Evolutionary conservation across 2,888 invertebrate species (phyloP).

Genomic region (Dryobotodes eremita): DNA sequence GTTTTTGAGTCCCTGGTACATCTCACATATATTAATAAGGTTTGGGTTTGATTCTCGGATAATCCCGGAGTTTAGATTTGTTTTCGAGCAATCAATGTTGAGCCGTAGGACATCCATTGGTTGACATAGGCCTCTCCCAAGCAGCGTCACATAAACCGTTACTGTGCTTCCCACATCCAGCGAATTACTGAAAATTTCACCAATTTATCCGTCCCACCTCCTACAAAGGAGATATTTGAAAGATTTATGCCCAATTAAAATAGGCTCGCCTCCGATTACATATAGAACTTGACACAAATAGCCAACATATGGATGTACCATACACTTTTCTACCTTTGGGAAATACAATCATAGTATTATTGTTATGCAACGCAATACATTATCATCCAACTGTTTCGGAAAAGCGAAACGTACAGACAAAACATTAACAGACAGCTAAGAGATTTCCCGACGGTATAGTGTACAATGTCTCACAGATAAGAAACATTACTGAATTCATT

Average conservation of each 20-base stretch:
- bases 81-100: too few relatives aligned
- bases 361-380: constrained; percentile 21
- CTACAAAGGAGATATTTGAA: too few relatives aligned
- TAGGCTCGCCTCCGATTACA: too few relatives aligned
- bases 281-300: too few relatives aligned
- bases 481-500: constrained; percentile 38
- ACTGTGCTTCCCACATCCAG: too few relatives aligned
- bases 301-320: background rate
- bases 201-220: background rate
- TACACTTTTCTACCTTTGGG: background rate
- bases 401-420: constrained; percentile 23
- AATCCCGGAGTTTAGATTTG: background rate
- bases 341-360: background rate
- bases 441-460: constrained; percentile 59
- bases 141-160: too few relatives aligned
- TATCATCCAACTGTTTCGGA: constrained; percentile 25
- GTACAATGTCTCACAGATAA: constrained; percentile 34
- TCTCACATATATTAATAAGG: background rate
- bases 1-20: constrained; percentile 6
- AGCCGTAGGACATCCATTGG: background rate
- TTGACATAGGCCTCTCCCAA: background rate
- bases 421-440: constrained; percentile 44
- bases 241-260: too few relatives aligned
- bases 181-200: background rate
- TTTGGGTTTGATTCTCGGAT: background rate